Base-by-base conservation (phyloP, 2,113 vertebrate species). In the Oreochromis aureus region DNA sequence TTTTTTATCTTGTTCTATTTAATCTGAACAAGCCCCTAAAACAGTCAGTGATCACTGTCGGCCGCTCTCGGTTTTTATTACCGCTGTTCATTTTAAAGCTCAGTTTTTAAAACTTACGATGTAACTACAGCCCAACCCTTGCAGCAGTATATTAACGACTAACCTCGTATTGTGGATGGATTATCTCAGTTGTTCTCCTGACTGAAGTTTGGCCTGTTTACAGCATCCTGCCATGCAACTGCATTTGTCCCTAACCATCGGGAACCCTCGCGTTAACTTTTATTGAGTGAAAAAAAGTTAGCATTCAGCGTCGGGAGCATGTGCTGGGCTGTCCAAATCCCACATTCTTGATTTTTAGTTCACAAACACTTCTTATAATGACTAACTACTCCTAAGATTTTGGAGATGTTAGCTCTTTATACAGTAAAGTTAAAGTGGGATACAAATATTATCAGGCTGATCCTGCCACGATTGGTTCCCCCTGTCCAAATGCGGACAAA, bases 121-220 rank as follows among this genome's bases (percentile, higher is more conserved):
- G 54, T 56, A 56, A 56, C 2, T 24, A 56, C 54, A 56, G 54
- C 22, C 54, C 54, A 56, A 3, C 54, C 22, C 54, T 7, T 24
- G 22, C 54, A 56, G 54, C n/a, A 56, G 54, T 7, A 3, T 56
- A 56, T 56, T 12, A 4, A 56, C 24, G 54, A 56, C 22, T 56
- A 24, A 56, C 54, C 22, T 56, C 3, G 1, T 1, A 56, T 13
- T 24, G 22, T 56, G 54, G 22, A 24, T 24, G 22, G 1, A 24
- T 56, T 24, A 56, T 56, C 54, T 56, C 22, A 7, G 11, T 24
- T 56, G 54, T 56, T 56, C 11, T 56, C 6, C 54, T 56, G 54
- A 0, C 54, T 56, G 54, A 13, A 24, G 3, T 24, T 56, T 56
- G 54, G 22, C 24, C 54, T 2, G 0, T 13, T 56, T 56, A 24